These are phyloP conservation scores for Zeus faber DNA, from an alignment of 2,113 vertebrate species.

Conservation along the genomic window DNA sequence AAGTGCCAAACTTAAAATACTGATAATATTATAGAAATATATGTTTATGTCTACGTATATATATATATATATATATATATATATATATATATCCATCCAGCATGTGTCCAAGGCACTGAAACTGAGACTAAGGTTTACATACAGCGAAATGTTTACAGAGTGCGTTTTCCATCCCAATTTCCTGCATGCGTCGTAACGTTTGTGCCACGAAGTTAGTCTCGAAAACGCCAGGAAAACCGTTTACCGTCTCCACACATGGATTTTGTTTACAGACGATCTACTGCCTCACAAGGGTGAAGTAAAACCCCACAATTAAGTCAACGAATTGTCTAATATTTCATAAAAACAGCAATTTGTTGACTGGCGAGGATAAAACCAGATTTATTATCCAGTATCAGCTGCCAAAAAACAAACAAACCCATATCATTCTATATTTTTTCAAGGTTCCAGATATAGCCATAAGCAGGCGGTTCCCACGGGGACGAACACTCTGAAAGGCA, in stretches of 20 bases:
- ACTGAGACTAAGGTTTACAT: conserved; percentile 65
- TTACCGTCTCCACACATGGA: background rate
- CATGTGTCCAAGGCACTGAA: too few species aligned
- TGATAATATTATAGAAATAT: conserved; percentile 17
- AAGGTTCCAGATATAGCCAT: conserved; percentile 22
- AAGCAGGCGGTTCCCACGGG: conserved; percentile 20
- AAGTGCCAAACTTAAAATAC: conserved; percentile 63
- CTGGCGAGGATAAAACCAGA: conserved; percentile 13
- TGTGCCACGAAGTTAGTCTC: conserved; percentile 18
- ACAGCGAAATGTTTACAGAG: conserved; percentile 68
- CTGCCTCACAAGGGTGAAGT: conserved; percentile 35
- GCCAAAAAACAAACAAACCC: conserved; percentile 15
- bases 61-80: too few species aligned
- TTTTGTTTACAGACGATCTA: conserved; percentile 55
- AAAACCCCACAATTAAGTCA: conserved; percentile 15
- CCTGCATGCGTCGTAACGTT: conserved; percentile 23
- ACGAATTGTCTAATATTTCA: conserved; percentile 14
- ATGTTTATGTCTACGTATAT: too few species aligned
- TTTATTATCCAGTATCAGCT: conserved; percentile 20
- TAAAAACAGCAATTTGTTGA: conserved; percentile 9
- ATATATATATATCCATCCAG: too few species aligned
- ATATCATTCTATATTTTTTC: conserved; percentile 9
- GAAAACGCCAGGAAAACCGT: conserved; percentile 17
- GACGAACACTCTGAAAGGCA: conserved; percentile 34
- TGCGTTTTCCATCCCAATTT: conserved; percentile 28